Conservation (phyloP, 2,888 invertebrate genomes). For the Orthosia cruda region DNA sequence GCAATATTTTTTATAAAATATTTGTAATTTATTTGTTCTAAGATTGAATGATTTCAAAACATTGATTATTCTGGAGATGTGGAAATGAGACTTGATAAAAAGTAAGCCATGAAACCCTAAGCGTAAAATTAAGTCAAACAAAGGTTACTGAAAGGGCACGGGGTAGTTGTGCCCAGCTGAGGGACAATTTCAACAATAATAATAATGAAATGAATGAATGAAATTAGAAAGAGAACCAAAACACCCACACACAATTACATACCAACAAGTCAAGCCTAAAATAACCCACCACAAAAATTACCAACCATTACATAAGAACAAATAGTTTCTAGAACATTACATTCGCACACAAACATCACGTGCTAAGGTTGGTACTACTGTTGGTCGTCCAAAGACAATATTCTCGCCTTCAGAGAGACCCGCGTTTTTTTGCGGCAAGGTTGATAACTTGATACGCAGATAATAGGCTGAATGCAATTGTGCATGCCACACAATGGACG, state of each 20-base stretch:
- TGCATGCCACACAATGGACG: conserved; percentile 55
- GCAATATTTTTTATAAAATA: neutral
- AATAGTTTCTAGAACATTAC: conserved; percentile 22
- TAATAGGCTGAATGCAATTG: conserved; percentile 59
- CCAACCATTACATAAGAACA: conserved; percentile 36
- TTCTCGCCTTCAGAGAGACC: conserved; percentile 24
- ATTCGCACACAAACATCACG: conserved; percentile 21
- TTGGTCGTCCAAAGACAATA: conserved; percentile 39
- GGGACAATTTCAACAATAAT: too few relatives aligned
- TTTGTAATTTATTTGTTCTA: neutral
- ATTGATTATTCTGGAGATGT: neutral
- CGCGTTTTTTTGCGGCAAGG: conserved; percentile 56
- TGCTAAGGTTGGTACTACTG: neutral
- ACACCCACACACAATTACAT: neutral
- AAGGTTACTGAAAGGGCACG: too few relatives aligned
- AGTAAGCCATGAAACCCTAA: neutral
- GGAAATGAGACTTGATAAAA: neutral
- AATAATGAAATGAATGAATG: too few relatives aligned
- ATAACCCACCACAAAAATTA: neutral
- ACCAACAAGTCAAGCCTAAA: neutral
- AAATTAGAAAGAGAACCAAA: neutral
- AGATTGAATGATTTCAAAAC: neutral
- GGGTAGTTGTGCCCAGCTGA: too few relatives aligned
- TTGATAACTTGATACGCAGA: conserved; percentile 61
- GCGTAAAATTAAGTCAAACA: neutral